Evolutionary conservation across 2,797 vertebrate genomes (phyloP).

Genomic region (Holocentrus rufus): DNA sequence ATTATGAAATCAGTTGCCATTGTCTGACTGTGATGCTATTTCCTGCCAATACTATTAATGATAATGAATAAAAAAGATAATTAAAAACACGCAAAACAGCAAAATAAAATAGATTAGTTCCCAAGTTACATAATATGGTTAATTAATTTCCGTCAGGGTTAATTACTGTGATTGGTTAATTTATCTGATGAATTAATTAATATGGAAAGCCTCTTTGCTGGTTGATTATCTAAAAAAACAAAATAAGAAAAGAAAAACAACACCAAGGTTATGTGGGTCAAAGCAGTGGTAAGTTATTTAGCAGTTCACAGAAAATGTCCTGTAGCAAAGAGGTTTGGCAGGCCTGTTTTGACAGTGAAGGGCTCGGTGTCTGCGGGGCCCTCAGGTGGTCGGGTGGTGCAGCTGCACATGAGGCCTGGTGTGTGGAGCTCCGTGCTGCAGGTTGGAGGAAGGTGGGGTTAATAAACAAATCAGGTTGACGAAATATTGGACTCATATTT

Average conservation of each 20-base stretch:
- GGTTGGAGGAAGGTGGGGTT: neutral
- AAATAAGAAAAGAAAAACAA: no score
- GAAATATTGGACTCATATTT: no score
- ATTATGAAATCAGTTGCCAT: neutral
- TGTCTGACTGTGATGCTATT: neutral
- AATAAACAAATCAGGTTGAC: no score
- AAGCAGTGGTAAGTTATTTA: no score
- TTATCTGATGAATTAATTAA: no score
- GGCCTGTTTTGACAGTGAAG: neutral
- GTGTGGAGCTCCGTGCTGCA: neutral
- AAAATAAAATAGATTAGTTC: neutral
- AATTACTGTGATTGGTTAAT: no score
- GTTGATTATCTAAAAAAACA: no score
- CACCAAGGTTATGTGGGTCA: no score
- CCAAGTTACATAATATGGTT: neutral
- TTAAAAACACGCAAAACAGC: neutral
- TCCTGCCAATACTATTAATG: neutral
- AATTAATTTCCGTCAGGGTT: no score
- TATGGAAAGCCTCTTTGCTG: no score
- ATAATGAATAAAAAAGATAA: neutral
- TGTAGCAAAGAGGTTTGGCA: no score
- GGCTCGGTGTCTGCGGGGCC: neutral
- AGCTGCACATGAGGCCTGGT: neutral
- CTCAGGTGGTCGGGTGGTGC: neutral
- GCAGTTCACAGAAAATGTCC: no score